These are phyloP conservation scores for Apis florea DNA, from an alignment of 1,140 invertebrate species.

Conservation along the genomic window DNA sequence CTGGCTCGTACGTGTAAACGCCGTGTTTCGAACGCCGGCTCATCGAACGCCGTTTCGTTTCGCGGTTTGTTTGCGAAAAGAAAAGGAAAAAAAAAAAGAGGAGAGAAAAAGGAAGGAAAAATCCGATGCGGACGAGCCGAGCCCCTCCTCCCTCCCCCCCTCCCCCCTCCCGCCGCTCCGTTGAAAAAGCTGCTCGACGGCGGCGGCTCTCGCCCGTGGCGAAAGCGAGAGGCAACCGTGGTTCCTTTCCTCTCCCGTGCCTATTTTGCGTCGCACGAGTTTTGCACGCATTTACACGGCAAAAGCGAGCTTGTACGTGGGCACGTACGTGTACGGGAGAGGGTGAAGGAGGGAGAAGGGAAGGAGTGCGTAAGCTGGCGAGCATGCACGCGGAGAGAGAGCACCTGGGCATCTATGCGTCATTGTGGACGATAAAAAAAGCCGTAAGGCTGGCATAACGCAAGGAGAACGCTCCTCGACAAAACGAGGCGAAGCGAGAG, in stretches of 20 bases:
- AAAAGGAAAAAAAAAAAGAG: too few species aligned
- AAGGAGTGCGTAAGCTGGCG: conserved; percentile 13
- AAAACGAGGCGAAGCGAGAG: conserved; percentile 36
- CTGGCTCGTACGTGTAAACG: conserved; percentile 20
- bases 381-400: conserved; percentile 28
- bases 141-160: too few species aligned
- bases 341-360: background rate
- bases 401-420: conserved; percentile 59
- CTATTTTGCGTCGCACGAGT: conserved; percentile 21
- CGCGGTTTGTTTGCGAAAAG: too few species aligned
- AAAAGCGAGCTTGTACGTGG: background rate
- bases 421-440: conserved; percentile 59
- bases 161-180: too few species aligned
- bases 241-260: background rate
- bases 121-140: background rate
- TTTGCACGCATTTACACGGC: conserved; percentile 3
- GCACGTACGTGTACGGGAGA: background rate
- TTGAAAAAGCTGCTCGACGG: conserved; percentile 23
- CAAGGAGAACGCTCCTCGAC: conserved; percentile 54
- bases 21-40: conserved; percentile 33
- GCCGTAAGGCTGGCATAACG: conserved; percentile 50
- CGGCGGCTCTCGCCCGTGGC: background rate
- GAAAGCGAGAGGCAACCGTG: background rate
- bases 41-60: conserved; percentile 25
- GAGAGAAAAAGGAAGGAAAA: background rate